Percentiles rank a stretch among this genome's conserved stretches.
phyloP scores from a whole-genome alignment of 2,113 vertebrate species.

The Gallinago undulata region DNA sequence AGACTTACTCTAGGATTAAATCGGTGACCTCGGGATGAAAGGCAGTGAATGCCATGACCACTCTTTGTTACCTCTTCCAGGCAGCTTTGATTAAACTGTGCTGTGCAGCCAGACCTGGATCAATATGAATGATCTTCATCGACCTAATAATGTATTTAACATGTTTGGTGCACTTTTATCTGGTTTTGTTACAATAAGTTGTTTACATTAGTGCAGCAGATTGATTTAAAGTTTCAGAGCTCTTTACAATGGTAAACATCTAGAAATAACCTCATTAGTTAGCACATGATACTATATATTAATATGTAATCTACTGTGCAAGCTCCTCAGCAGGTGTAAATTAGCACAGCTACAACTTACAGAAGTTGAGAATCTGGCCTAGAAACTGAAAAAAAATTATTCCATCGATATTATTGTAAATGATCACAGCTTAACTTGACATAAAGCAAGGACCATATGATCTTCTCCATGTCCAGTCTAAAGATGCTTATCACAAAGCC shows the following conservation, averaged over 20 bases:
- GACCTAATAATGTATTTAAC: slow-evolving; percentile 78
- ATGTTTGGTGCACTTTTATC: slow-evolving; percentile 46
- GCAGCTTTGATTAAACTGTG: slow-evolving; percentile 70
- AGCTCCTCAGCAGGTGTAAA: not conserved
- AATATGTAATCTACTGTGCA: not conserved
- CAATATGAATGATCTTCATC: slow-evolving; percentile 77
- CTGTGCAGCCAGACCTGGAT: slow-evolving; percentile 74
- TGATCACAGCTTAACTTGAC: not conserved
- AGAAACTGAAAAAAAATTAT: not conserved
- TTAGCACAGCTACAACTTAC: not conserved
- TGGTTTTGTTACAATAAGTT: slow-evolving; percentile 12
- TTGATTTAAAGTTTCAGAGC: slow-evolving; percentile 46
- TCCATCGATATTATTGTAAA: not conserved
- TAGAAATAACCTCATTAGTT: slow-evolving; percentile 16
- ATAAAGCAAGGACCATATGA: not conserved
- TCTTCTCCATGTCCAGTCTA: not conserved
- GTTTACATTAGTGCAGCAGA: slow-evolving; percentile 50
- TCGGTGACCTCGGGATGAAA: slow-evolving; percentile 37
- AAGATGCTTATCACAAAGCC: not conserved
- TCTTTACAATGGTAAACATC: slow-evolving; percentile 1
- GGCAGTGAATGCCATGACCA: slow-evolving; percentile 17
- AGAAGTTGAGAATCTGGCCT: not conserved
- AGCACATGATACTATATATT: not conserved
- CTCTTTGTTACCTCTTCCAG: slow-evolving; percentile 58
- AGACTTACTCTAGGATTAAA: slow-evolving; percentile 11